Percentiles rank a stretch among this genome's conserved stretches.
phyloP scores from a whole-genome alignment of 2,113 vertebrate species.

The Oplegnathus fasciatus region DNA sequence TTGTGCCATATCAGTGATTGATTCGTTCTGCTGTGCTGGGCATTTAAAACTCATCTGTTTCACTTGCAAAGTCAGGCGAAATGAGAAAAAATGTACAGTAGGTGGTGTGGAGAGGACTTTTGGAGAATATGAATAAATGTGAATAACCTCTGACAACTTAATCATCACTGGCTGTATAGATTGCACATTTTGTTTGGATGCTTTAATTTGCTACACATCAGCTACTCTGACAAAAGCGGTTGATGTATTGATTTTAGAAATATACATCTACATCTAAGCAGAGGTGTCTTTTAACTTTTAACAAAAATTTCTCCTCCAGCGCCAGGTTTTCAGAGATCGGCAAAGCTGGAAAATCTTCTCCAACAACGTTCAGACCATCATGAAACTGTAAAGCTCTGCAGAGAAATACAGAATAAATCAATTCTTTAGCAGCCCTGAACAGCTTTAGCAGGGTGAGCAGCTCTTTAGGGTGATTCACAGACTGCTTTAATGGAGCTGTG shows the following conservation, averaged over 20 bases:
- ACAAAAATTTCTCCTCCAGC: background rate
- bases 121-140: slow-evolving; percentile 24
- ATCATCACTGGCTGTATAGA: slow-evolving; percentile 26
- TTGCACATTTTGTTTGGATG: slow-evolving; percentile 17
- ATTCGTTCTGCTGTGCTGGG: slow-evolving; percentile 56
- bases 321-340: background rate
- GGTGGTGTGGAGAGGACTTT: background rate
- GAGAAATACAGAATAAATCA: background rate
- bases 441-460: background rate
- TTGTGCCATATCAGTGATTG: slow-evolving; percentile 52
- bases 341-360: background rate
- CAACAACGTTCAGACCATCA: background rate
- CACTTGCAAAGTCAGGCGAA: slow-evolving; percentile 38
- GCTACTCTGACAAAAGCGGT: background rate
- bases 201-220: slow-evolving; percentile 15
- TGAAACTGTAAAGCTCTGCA: background rate
- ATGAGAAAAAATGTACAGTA: slow-evolving; percentile 22
- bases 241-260: slow-evolving; percentile 11
- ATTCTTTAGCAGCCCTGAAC: slow-evolving; percentile 11
- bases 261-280: background rate
- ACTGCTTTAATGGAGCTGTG: slow-evolving; percentile 16
- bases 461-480: slow-evolving; percentile 25
- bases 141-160: slow-evolving; percentile 18
- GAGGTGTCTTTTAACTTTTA: background rate
- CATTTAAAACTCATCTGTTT: slow-evolving; percentile 52